Evolutionary conservation across 2,888 invertebrate genomes (phyloP).

Genomic region (Drosophila gaucha): DNA sequence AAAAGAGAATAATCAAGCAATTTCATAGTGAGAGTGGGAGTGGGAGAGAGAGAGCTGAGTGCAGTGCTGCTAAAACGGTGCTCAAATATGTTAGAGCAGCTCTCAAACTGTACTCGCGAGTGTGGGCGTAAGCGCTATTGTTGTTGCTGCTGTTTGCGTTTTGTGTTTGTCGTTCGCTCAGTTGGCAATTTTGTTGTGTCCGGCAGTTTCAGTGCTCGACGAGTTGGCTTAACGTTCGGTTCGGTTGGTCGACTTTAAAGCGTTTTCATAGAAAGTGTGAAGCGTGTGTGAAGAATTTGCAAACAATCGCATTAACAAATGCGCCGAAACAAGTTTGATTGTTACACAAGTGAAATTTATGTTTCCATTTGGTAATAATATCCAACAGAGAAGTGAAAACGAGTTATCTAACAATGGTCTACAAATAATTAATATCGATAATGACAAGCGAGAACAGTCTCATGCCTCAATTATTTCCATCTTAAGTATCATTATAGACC

Average conservation of each 20-base stretch:
- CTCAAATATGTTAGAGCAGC: constrained; percentile 14
- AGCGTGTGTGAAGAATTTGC: constrained; percentile 71
- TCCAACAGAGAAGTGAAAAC: constrained; percentile 34
- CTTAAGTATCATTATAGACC: no score
- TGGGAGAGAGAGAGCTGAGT: background rate
- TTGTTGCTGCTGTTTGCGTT: constrained; percentile 26
- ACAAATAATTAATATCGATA: background rate
- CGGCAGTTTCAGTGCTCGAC: constrained; percentile 54
- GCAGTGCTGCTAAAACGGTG: constrained; percentile 45
- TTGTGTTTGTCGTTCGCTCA: constrained; percentile 35
- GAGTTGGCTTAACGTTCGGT: constrained; percentile 63
- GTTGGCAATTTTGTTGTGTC: constrained; percentile 46
- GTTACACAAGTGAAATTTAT: constrained; percentile 61
- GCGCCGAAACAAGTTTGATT: constrained; percentile 45
- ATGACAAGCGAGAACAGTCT: background rate
- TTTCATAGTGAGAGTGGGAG: constrained; percentile 1
- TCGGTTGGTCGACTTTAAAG: constrained; percentile 43
- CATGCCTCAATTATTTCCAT: no score
- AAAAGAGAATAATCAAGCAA: constrained; percentile 7
- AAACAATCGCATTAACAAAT: constrained; percentile 37
- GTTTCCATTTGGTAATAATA: constrained; percentile 60
- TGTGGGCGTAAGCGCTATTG: constrained; percentile 47
- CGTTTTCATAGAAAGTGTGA: constrained; percentile 55
- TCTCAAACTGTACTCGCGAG: constrained; percentile 25
- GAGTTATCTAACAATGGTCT: constrained; percentile 3